Percentiles rank a stretch among this genome's conserved stretches.
These are phyloP conservation scores for Leiothrix lutea DNA, from an alignment of 2,113 vertebrate species.

Conservation along the genomic window DNA sequence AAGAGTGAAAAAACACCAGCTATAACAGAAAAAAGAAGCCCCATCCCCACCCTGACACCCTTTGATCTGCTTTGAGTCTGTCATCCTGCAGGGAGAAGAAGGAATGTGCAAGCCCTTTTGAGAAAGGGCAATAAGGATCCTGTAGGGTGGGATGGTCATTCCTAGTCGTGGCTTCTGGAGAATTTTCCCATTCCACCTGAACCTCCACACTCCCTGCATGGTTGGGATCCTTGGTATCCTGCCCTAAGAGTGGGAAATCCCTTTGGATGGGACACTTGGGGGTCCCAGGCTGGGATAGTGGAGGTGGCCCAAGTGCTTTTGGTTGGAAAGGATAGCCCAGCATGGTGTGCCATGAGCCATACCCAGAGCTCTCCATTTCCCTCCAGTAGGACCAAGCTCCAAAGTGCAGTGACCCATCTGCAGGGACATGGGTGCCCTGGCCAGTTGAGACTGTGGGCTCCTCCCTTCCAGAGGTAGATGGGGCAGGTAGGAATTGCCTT, in stretches of 20 bases:
- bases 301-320: not conserved
- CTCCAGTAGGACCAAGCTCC: not conserved
- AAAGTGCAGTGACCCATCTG: not conserved
- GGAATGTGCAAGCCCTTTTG: not conserved
- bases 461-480: constrained; percentile 7
- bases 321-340: not conserved
- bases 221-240: not conserved
- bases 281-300: not conserved
- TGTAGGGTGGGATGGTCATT: not conserved
- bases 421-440: not conserved
- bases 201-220: not conserved
- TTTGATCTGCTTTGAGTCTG: not conserved
- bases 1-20: not conserved
- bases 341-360: not conserved
- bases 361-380: not conserved
- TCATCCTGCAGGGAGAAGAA: not conserved
- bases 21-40: constrained; percentile 7
- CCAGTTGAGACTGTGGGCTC: not conserved
- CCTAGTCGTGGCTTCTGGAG: not conserved
- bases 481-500: constrained; percentile 29
- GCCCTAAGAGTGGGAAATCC: not conserved
- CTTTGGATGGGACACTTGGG: not conserved
- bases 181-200: not conserved
- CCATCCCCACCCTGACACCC: not conserved
- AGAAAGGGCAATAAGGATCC: not conserved